A percentile compares a stretch with the other conserved stretches of the same genome.
These are phyloP conservation scores for Hormiphora californensis DNA, from an alignment of 37 sponge, comb jelly and placozoan species.

Conservation along the genomic window DNA sequence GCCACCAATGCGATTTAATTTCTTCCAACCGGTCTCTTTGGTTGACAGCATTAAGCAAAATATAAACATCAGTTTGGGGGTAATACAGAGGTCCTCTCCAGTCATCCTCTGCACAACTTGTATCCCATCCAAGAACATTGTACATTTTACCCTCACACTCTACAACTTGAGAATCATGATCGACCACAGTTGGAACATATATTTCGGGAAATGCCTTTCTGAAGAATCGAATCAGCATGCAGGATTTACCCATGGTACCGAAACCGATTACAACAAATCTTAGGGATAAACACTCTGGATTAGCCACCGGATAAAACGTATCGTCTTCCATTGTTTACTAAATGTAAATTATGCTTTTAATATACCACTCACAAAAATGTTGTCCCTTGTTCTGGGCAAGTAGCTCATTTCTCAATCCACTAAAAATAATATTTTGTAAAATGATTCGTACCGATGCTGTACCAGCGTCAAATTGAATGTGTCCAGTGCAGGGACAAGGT, in stretches of 20 bases:
- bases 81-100: not conserved
- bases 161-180: not conserved
- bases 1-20: conserved; percentile 11
- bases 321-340: too few relatives aligned
- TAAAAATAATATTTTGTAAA: too few relatives aligned
- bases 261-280: conserved; percentile 31
- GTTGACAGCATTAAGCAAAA: too few relatives aligned
- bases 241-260: conserved; percentile 13
- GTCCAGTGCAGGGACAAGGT: too few relatives aligned
- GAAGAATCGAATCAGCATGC: not conserved
- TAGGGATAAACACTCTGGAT: too few relatives aligned
- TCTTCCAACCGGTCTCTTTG: not conserved
- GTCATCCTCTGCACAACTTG: conserved; percentile 21
- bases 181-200: conserved; percentile 33
- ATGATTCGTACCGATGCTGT: too few relatives aligned
- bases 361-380: too few relatives aligned
- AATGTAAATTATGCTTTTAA: too few relatives aligned
- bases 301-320: too few relatives aligned
- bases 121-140: not conserved
- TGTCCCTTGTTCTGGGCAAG: too few relatives aligned
- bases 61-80: not conserved
- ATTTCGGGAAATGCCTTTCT: not conserved
- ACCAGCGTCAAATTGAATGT: too few relatives aligned
- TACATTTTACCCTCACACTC: not conserved
- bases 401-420: too few relatives aligned